Conservation (phyloP, 2,888 invertebrate genomes). For the Bursaphelenchus okinawaensis region DNA sequence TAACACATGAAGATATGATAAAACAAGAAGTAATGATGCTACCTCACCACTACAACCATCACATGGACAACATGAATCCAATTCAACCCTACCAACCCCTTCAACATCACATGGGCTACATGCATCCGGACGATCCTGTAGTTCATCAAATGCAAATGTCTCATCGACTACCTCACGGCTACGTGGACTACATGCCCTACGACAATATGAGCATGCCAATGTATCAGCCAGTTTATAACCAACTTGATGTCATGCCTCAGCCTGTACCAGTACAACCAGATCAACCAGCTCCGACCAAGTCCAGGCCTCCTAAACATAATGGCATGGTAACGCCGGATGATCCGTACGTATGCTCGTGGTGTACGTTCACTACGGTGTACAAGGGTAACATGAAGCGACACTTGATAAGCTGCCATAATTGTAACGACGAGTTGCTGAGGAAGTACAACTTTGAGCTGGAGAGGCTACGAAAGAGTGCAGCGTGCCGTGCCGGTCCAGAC, state of each 20-base stretch:
- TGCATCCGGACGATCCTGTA: background rate
- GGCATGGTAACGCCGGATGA: conserved; percentile 30
- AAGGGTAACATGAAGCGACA: conserved; percentile 57
- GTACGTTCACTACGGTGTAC: conserved; percentile 51
- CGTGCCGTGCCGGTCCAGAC: background rate
- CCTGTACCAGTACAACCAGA: background rate
- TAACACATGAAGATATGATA: no score
- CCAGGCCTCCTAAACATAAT: conserved; percentile 7
- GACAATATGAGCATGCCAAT: background rate
- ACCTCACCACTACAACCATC: background rate
- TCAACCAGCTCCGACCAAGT: background rate
- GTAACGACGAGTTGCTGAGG: conserved; percentile 22
- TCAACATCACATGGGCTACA: background rate
- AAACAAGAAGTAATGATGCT: no score
- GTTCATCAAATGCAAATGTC: background rate
- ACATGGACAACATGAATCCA: background rate
- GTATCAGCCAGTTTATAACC: background rate
- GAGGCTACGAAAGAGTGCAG: conserved; percentile 10
- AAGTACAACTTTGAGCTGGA: conserved; percentile 21
- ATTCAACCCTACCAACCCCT: background rate
- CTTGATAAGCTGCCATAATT: conserved; percentile 26
- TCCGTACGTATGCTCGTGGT: conserved; percentile 50
- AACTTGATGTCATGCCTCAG: background rate
- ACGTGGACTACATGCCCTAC: background rate
- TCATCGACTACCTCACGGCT: background rate